Evolutionary conservation across 2,888 invertebrate species (phyloP).

Genomic region (Zhuqinia jingwanae): DNA sequence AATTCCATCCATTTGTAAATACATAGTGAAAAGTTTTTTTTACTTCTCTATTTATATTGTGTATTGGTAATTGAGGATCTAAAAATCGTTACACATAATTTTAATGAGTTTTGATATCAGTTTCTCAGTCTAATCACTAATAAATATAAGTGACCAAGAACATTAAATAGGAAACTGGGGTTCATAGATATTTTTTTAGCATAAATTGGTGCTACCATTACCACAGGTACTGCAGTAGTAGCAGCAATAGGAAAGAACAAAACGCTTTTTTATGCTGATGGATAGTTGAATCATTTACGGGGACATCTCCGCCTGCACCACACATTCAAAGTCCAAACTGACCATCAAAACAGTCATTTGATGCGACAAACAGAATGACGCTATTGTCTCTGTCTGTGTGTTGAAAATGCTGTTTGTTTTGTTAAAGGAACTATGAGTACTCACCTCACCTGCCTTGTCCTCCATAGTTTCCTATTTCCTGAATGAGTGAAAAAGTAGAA

Average conservation of each 20-base stretch:
- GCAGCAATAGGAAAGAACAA: too few relatives aligned
- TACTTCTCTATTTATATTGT: too few relatives aligned
- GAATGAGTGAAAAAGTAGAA: background rate
- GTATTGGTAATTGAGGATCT: too few relatives aligned
- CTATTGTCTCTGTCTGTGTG: background rate
- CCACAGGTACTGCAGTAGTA: too few relatives aligned
- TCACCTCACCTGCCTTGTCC: background rate
- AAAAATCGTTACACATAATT: too few relatives aligned
- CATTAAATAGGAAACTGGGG: background rate
- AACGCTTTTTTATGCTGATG: slow-evolving; percentile 30
- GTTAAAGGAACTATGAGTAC: background rate
- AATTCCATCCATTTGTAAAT: too few relatives aligned
- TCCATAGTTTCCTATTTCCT: background rate
- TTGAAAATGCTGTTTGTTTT: background rate
- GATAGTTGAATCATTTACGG: slow-evolving; percentile 63
- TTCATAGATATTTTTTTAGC: background rate
- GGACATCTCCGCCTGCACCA: slow-evolving; percentile 58
- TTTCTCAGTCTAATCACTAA: too few relatives aligned
- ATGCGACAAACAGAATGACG: background rate
- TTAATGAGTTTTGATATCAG: too few relatives aligned
- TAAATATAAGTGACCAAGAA: too few relatives aligned
- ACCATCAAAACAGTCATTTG: slow-evolving; percentile 20
- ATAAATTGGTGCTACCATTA: background rate
- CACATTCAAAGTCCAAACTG: background rate
- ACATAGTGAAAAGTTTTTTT: too few relatives aligned